Evolutionary conservation across 2,888 invertebrate species (phyloP).

Genomic region (Miltochrista miniata): DNA sequence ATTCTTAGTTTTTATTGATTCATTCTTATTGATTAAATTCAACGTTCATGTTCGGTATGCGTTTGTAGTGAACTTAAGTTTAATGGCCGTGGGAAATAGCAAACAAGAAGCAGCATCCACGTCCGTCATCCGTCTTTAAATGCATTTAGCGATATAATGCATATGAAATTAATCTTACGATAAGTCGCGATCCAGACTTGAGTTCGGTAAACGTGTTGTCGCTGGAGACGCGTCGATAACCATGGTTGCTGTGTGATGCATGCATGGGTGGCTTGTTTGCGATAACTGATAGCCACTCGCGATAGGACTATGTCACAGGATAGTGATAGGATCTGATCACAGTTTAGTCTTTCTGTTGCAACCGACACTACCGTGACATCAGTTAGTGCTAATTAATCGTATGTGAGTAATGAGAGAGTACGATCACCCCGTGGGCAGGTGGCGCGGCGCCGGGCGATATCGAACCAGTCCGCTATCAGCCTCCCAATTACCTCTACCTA

Average conservation of each 20-base stretch:
- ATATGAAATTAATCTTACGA: conserved; percentile 56
- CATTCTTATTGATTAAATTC: too few species aligned
- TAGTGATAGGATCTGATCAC: conserved; percentile 1
- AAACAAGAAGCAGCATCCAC: conserved; percentile 21
- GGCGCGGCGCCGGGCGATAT: conserved; percentile 37
- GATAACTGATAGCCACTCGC: conserved; percentile 16
- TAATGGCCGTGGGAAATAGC: conserved; percentile 27
- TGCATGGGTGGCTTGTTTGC: conserved; percentile 18
- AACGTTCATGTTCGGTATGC: too few species aligned
- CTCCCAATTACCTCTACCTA: conserved; percentile 58
- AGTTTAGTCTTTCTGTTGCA: conserved; percentile 1
- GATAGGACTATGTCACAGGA: background rate
- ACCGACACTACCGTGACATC: background rate
- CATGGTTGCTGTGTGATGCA: conserved; percentile 38
- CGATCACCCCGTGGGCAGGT: conserved; percentile 18
- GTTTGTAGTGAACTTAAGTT: too few species aligned
- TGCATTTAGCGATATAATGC: conserved; percentile 47
- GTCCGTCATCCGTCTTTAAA: conserved; percentile 41
- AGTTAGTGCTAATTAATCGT: conserved; percentile 12
- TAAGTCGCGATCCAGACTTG: conserved; percentile 52
- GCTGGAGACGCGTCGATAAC: conserved; percentile 60
- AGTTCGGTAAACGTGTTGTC: conserved; percentile 71
- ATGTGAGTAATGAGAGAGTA: conserved; percentile 7
- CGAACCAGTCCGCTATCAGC: conserved; percentile 57
- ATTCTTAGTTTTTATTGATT: too few species aligned